phyloP scores from a whole-genome alignment of 30 jellyfish, hydroid and myxozoan species.

The Pseudorhiza aurosa region DNA sequence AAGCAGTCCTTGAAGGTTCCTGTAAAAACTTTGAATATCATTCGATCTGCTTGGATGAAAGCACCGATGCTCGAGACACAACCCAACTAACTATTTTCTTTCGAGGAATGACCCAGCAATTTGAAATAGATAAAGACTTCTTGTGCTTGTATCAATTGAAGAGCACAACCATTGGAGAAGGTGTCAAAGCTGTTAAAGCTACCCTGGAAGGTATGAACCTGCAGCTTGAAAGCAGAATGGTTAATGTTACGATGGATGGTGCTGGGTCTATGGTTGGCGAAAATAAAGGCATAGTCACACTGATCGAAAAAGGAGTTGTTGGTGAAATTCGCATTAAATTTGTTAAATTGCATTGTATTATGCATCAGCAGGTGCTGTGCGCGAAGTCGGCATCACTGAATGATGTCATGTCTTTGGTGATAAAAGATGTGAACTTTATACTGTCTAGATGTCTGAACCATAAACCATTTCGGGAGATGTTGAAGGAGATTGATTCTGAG shows the following conservation, averaged over 20 bases:
- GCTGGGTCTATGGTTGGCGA: constrained; percentile 8
- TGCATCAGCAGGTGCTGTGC: constrained; percentile 35
- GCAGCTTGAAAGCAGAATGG: background rate
- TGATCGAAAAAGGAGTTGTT: background rate
- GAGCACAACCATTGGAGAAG: constrained; percentile 20
- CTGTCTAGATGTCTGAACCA: constrained; percentile 1
- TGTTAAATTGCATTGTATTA: constrained; percentile 9
- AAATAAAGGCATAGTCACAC: background rate
- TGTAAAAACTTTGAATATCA: too few relatives aligned
- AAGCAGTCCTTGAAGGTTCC: too few relatives aligned
- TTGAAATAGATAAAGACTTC: constrained; percentile 9
- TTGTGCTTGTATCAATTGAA: constrained; percentile 6
- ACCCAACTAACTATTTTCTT: constrained; percentile 52
- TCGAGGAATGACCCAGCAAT: constrained; percentile 17
- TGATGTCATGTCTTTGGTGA: constrained; percentile 2
- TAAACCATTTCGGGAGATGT: too few relatives aligned
- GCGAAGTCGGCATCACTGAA: constrained; percentile 6
- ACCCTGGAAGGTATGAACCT: background rate
- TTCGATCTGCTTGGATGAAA: constrained; percentile 46
- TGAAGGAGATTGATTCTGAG: too few relatives aligned
- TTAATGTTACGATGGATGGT: constrained; percentile 29
- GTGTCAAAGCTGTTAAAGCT: background rate
- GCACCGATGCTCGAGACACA: constrained; percentile 44
- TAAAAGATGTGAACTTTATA: background rate
- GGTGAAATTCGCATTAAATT: background rate